Base-by-base conservation (phyloP, 92 coral and sea anemone genomes). In the Anthopleura xanthogrammica region DNA sequence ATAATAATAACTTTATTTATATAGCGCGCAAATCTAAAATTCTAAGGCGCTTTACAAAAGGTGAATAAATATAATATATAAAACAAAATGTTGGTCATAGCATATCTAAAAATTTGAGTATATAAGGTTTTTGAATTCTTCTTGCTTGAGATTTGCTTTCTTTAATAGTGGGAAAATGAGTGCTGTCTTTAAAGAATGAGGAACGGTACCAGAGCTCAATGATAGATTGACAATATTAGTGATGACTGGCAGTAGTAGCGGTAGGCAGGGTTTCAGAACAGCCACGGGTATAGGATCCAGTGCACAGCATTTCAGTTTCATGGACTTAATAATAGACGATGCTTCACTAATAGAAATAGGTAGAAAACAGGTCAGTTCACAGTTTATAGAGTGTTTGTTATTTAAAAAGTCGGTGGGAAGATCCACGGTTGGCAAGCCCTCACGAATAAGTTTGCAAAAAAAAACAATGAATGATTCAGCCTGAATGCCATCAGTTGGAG, bases 211-310 rank as follows among this genome's bases (percentile, higher is more conserved):
- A 5, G 23, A 52, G 2, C 76, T 75, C 56, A 81, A 48, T 22
- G 85, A 82, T 80, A 79, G 77, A 43, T 74, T 80, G 9, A 86
- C 80, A 22, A 81, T 81, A 82, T 86, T 41, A 22, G 77, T 75
- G 20, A 82, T 75, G 3, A 82, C 76, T 40, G 89, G 77, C 16
- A 82, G 40, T 23, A 86, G n/a, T 12, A 14, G 19, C 76, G 84
- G 80, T 52, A 60, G 41, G n/a, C 76, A 82, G 60, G 42, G 48
- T 36, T 71, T 55, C 36, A 87, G 58, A 14, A 82, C 58, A 41
- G 79, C 11, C 8, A 83, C 83, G 12, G 87, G 87, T 1, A 77
- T 29, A 7, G 83, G 90, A 78, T 87, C 86, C 22, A 87, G 86
- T 13, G 77, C 60, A 57, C 87, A 77, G 22, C 52, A 77, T 78